A percentile compares a stretch with the other conserved stretches of the same genome.
These are phyloP conservation scores for Pagrus major DNA, from an alignment of 2,113 vertebrate genomes.

Conservation along the genomic window DNA sequence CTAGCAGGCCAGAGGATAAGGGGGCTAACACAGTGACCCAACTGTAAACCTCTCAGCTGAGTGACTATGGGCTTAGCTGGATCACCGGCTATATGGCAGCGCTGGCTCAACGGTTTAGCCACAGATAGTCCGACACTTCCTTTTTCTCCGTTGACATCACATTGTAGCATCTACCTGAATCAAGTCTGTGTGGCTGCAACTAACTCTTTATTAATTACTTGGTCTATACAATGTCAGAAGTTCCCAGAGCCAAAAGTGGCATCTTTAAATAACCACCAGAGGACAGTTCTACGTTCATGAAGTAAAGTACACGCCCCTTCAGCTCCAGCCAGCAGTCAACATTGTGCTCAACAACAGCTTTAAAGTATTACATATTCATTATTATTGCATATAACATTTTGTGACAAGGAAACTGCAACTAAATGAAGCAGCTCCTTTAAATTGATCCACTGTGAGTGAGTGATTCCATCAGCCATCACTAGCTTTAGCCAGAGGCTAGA, in stretches of 20 bases:
- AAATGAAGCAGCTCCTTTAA: neutral
- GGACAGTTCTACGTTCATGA: too few species aligned
- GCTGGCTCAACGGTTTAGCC: conserved; percentile 2
- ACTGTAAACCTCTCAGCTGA: conserved; percentile 36
- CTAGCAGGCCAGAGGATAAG: conserved; percentile 24
- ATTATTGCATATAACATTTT: neutral
- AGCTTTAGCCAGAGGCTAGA: conserved; percentile 6
- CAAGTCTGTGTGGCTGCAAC: too few species aligned
- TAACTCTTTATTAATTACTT: neutral
- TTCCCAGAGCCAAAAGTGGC: too few species aligned
- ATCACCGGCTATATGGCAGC: conserved; percentile 15
- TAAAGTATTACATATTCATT: too few species aligned
- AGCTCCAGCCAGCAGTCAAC: too few species aligned
- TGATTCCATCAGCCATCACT: conserved; percentile 5
- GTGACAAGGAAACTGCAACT: neutral
- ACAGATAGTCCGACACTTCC: neutral
- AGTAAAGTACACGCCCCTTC: too few species aligned
- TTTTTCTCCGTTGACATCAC: neutral
- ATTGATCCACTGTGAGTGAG: conserved; percentile 23
- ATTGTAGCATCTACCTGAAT: neutral
- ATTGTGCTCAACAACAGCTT: too few species aligned
- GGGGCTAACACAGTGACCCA: conserved; percentile 24
- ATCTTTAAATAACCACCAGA: too few species aligned
- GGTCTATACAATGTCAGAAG: neutral
- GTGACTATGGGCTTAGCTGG: conserved; percentile 21